Evolutionary conservation across 2,797 vertebrate genomes (phyloP).

Genomic region (Platalea minor): DNA sequence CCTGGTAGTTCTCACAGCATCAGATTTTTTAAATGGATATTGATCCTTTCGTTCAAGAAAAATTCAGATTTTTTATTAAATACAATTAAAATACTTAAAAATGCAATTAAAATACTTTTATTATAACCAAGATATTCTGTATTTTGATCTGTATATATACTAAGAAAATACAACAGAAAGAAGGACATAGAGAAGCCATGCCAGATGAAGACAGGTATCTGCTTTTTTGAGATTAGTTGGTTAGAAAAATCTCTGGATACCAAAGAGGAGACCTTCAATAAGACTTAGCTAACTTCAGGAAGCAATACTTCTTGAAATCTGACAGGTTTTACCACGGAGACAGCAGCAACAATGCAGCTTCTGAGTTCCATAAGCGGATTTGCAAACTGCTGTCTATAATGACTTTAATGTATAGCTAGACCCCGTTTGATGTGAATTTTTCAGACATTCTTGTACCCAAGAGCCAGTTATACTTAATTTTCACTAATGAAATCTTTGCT

Average conservation of each 20-base stretch:
- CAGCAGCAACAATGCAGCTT: neutral
- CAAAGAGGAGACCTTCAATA: neutral
- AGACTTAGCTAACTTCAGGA: neutral
- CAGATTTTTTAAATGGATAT: neutral
- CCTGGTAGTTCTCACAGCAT: neutral
- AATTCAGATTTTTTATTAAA: neutral
- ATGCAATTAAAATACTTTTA: neutral
- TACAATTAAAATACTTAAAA: neutral
- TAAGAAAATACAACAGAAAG: neutral
- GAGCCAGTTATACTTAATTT: conserved; percentile 13
- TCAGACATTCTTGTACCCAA: neutral
- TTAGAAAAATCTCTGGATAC: neutral
- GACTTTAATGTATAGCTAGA: neutral
- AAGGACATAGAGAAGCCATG: neutral
- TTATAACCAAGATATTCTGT: neutral
- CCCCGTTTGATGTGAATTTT: conserved; percentile 12
- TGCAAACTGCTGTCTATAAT: neutral
- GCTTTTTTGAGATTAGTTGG: neutral
- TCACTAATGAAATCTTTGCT: neutral
- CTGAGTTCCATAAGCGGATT: neutral
- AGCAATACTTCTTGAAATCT: neutral
- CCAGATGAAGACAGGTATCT: neutral
- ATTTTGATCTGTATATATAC: neutral
- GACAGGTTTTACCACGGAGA: neutral
- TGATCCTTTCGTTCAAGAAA: neutral